Conservation (phyloP, 2,797 vertebrate species). For the Strix occidentalis region DNA sequence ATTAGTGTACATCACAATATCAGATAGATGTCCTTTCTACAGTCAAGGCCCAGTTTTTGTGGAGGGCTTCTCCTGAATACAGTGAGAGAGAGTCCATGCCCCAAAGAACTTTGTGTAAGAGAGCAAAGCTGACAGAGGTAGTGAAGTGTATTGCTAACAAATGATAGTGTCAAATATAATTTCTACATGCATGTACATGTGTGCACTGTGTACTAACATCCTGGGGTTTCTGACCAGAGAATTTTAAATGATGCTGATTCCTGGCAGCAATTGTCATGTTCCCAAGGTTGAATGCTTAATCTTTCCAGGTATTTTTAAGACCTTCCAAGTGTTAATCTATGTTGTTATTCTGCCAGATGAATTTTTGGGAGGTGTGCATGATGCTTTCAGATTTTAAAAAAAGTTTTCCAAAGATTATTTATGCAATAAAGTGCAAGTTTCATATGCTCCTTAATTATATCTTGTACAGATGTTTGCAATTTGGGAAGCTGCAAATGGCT, state of each 20-base stretch:
- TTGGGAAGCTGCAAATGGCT: not conserved
- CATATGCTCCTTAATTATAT: not conserved
- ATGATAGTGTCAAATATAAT: not conserved
- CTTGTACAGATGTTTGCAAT: not conserved
- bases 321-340: not conserved
- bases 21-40: not conserved
- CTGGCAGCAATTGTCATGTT: not conserved
- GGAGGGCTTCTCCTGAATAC: not conserved
- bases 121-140: not conserved
- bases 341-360: not conserved
- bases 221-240: not conserved
- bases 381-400: not conserved
- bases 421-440: not conserved
- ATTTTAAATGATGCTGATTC: not conserved
- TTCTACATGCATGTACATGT: not conserved
- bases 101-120: not conserved
- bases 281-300: not conserved
- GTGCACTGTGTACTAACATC: not conserved
- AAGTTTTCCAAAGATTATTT: not conserved
- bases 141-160: not conserved
- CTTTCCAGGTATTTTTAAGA: not conserved
- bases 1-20: not conserved
- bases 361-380: not conserved
- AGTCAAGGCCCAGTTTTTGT: not conserved
- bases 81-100: not conserved